Evolutionary conservation across 2,113 vertebrate genomes (phyloP), one percentile per base, ranked within the genome.

Genomic region (Upupa epops): DNA sequence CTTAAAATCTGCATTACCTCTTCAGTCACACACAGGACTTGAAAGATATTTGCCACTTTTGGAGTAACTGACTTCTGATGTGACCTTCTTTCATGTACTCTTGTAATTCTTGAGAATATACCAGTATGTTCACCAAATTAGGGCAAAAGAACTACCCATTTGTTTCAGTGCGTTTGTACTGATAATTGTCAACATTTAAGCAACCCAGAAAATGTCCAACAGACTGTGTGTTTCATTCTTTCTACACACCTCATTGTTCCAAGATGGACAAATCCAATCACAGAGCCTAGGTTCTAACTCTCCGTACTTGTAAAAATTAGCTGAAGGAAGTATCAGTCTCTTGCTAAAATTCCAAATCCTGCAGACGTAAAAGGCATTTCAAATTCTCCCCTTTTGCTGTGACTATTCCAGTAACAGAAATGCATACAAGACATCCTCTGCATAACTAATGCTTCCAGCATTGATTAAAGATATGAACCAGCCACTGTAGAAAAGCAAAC

Each of bases 401-500:
- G 25, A 63, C 15, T 58, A 71, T 63, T 86, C 45, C 32, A 59
- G 45, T 13, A 86, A 66, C 22, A 12, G 34, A 66, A 66, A 74
- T 48, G 51, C 0, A 85, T 26, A 18, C 21, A 56, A 89, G 29
- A 56, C 16, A 54, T 28, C 18, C n/a, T 63, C 29, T 51, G 31
- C 5, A 34, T 37, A 77, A 76, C 26, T 72, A 73, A 74, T 0
- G 0, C 54, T 86, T 60, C 28, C 46, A 82, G 29, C 0, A 1
- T 3, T 34, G 36, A 79, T 58, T 42, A 71, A 70, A 55, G 24
- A 86, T 42, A 48, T 1, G 3, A 52, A 37, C 11, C 49, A 91
- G 37, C 80, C 89, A 63, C 13, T 28, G 12, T 19, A 72, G 20
- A 66, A 76, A 70, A 71, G 26, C 34, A 79, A 95, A 76, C 11